These are phyloP conservation scores for Acromyrmex heyeri DNA, from an alignment of 1,140 invertebrate species.

Conservation along the genomic window DNA sequence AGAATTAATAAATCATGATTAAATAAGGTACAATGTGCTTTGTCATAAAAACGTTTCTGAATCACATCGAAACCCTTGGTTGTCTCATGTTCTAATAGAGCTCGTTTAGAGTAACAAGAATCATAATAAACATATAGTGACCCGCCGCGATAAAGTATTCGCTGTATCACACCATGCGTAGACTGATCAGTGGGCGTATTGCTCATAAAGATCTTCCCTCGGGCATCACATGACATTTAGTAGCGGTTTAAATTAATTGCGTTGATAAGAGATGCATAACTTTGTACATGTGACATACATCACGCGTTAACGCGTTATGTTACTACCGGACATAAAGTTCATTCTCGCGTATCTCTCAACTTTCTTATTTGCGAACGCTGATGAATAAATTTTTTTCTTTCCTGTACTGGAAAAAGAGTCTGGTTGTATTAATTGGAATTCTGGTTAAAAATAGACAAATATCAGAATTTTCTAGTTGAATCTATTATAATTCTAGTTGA, in stretches of 20 bases:
- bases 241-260: conserved; percentile 52
- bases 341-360: not conserved
- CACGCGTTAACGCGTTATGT: not conserved
- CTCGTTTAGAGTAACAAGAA: conserved; percentile 27
- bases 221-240: conserved; percentile 28
- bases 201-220: conserved; percentile 44
- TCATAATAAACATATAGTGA: not conserved
- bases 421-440: too few species aligned
- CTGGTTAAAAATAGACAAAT: too few species aligned
- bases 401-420: too few species aligned
- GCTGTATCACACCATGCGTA: not conserved
- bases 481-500: too few species aligned
- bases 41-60: conserved; percentile 27
- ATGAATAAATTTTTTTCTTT: not conserved
- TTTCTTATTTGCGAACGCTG: not conserved
- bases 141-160: conserved; percentile 1
- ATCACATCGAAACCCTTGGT: conserved; percentile 35
- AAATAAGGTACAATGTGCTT: not conserved
- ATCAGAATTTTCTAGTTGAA: too few species aligned
- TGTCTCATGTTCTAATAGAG: conserved; percentile 26
- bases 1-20: conserved; percentile 20
- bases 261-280: conserved; percentile 45
- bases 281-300: conserved; percentile 6
- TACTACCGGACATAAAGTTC: conserved; percentile 12
- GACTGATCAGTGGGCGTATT: conserved; percentile 34